Base-by-base conservation (phyloP, 2,113 vertebrate genomes). In the Loxodonta africana region DNA sequence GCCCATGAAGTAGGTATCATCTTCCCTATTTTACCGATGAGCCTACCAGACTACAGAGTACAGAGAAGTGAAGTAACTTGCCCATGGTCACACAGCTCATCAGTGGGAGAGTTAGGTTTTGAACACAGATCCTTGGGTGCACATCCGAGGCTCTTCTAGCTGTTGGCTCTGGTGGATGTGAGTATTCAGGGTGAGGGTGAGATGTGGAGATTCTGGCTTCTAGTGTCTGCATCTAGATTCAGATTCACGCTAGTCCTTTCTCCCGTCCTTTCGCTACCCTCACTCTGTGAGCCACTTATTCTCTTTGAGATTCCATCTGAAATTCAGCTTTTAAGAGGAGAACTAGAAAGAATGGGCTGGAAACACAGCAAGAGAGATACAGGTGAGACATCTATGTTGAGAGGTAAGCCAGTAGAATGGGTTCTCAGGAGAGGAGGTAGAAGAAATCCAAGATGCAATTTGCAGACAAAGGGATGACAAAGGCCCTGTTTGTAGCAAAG, bases 11-110 rank as follows among this genome's bases (percentile, higher is more conserved):
- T 63, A 41, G 12, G 37, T 20, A 33, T 86, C 21, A n/a, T 81
- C 67, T 88, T 46, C 48, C 76, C 57, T 62, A 1, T 65, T 80
- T 92, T 78, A 57, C 87, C 3, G 8, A 60, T 41, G 77, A 78
- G 18, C 8, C 12, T 95, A 21, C 44, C 65, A 25, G 80, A 5
- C 30, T 25, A 0, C 18, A 37, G 67, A 25, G 48, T 33, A 25
- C 87, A 87, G 87, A 76, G 48, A 67, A 37, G 76, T 78, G 46
- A 74, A 80, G 85, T 80, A 62, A 67, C 60, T 90, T 74, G 82
- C 7, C 2, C 6, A 0, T 21, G 41, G 67, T 73, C 91, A 74
- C 77, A 46, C 26, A 90, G 48, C 37, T 48, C 46, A 41, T 44
- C 41, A 15, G 7, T 18, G 60, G 83, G 62, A 69, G 48, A 76